These are phyloP conservation scores for Mustelus asterias DNA, from an alignment of 2,113 vertebrate species.

Conservation along the genomic window DNA sequence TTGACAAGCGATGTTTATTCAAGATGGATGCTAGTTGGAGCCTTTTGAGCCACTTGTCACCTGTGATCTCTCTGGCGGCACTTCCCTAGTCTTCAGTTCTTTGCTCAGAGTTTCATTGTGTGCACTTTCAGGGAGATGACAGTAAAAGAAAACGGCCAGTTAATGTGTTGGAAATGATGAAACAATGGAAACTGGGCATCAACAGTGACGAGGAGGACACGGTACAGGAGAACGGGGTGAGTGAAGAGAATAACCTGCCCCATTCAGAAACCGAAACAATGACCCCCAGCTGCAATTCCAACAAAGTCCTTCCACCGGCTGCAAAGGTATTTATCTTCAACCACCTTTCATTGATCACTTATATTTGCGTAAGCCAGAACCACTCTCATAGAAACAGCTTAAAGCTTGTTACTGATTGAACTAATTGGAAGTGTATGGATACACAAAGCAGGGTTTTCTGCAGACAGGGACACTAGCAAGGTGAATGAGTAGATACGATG, in stretches of 20 bases:
- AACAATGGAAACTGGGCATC: background rate
- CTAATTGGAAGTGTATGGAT: background rate
- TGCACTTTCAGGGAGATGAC: background rate
- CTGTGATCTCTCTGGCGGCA: background rate
- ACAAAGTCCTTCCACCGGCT: background rate
- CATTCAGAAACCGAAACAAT: no score
- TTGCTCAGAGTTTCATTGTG: background rate
- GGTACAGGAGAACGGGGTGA: background rate
- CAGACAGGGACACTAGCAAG: background rate
- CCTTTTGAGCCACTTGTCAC: background rate
- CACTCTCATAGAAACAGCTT: background rate
- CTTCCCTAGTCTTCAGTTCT: background rate
- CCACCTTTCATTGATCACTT: background rate
- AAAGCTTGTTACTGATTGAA: background rate
- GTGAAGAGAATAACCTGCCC: background rate
- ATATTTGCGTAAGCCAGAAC: background rate
- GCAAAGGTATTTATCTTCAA: conserved; percentile 18
- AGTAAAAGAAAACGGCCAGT: background rate
- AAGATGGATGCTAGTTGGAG: background rate
- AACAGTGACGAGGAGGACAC: background rate
- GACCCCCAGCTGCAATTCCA: background rate
- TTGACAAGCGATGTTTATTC: background rate
- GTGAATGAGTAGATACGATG: background rate
- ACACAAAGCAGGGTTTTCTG: background rate
- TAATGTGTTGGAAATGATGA: conserved; percentile 35